Conservation (phyloP, 2,113 vertebrate species). For the Harpagus bidentatus region DNA sequence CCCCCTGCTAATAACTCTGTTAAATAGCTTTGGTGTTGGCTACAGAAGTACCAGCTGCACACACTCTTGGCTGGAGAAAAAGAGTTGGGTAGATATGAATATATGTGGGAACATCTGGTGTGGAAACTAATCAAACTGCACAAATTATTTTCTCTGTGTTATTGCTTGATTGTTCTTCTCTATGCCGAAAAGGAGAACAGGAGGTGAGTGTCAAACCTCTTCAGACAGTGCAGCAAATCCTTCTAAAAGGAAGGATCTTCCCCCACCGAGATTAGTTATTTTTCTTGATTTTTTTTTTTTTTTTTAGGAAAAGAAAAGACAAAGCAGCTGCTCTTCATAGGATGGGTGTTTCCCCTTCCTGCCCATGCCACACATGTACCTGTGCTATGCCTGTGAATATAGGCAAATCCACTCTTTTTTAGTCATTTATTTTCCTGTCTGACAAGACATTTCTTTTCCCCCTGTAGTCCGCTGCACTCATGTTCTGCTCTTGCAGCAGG, state of each 20-base stretch:
- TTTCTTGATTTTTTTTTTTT: not conserved
- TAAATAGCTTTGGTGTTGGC: constrained; percentile 6
- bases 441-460: not conserved
- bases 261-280: not conserved
- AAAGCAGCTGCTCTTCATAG: not conserved
- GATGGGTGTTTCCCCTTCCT: not conserved
- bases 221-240: not conserved
- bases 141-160: constrained; percentile 18
- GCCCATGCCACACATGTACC: not conserved
- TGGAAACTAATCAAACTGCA: constrained; percentile 31
- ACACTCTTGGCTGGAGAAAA: constrained; percentile 5
- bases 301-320: not conserved
- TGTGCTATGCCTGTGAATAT: not conserved
- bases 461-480: not conserved
- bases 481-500: constrained; percentile 10
- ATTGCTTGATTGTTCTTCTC: not conserved
- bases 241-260: not conserved
- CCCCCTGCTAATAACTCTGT: not conserved
- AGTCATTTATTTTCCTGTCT: not conserved
- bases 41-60: constrained; percentile 6
- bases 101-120: constrained; percentile 48
- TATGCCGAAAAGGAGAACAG: not conserved
- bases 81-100: constrained; percentile 13
- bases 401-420: not conserved
- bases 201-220: not conserved